These are phyloP conservation scores for Chrysomallon squamiferum DNA, from an alignment of 1,140 invertebrate genomes.

Conservation along the genomic window DNA sequence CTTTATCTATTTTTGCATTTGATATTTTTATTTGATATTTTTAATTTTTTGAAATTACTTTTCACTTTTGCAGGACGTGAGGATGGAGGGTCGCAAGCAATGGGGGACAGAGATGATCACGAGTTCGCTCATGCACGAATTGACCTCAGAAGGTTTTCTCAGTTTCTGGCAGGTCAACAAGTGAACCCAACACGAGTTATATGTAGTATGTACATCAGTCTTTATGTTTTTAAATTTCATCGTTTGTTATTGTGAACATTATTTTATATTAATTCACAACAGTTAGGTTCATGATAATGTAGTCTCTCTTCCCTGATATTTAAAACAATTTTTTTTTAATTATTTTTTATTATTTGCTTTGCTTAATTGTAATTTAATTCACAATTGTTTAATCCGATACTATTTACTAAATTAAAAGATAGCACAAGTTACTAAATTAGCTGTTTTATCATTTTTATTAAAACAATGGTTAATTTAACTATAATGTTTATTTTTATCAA, in stretches of 20 bases:
- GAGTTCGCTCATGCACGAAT: constrained; percentile 64
- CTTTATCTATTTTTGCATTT: too few species aligned
- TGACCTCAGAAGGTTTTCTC: constrained; percentile 68
- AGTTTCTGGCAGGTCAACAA: constrained; percentile 69
- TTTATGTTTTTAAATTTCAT: not conserved
- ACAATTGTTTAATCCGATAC: too few species aligned
- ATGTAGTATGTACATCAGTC: constrained; percentile 67
- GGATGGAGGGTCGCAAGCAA: constrained; percentile 1
- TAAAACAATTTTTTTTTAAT: not conserved
- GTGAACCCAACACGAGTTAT: constrained; percentile 68
- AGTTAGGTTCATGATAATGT: not conserved
- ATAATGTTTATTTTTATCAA: too few species aligned
- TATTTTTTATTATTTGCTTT: not conserved
- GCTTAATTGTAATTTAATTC: too few species aligned
- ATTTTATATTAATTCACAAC: not conserved
- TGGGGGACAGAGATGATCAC: constrained; percentile 24
- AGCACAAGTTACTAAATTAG: too few species aligned
- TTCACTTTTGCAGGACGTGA: constrained; percentile 16
- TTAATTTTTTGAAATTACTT: too few species aligned
- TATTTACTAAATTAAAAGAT: too few species aligned
- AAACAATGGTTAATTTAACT: too few species aligned
- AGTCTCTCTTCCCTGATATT: too few species aligned
- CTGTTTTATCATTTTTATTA: too few species aligned
- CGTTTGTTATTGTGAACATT: not conserved
- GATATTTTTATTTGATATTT: too few species aligned